Base-by-base conservation (phyloP, 2,888 invertebrate species). In the Tetragnatha montana region DNA sequence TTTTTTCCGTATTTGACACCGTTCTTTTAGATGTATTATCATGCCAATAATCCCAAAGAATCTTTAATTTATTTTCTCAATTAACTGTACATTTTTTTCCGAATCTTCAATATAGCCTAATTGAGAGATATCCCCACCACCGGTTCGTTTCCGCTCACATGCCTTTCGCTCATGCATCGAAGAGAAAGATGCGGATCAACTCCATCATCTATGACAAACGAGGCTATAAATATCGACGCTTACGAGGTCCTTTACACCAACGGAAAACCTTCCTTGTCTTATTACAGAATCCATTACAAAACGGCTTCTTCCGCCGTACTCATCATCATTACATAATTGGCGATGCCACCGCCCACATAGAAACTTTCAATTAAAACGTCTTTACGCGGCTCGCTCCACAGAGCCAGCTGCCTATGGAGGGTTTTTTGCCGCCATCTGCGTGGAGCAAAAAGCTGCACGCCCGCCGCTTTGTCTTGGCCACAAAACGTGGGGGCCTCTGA, bases 391-490 rank as follows among this genome's bases (percentile, higher is more conserved):
- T 81, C 81, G 87, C 81, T 60, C 19, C 21, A 70, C 22, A n/a
- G 47, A 68, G n/a, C 49, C 88, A 88, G 88, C 88, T 88, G 88
- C 82, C 73, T 51, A 19, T 8, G 35, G 78, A 76, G 75, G 35
- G 50, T 87, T 88, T 88, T 88, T 88, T 68, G 22, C 51, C 14
- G 35, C 76, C 88, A 88, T 88, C 88, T 88, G 88, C 88, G 78
- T 19, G 12, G n/a, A 17, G 73, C 12, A 60, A 60, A 81, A 76
- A 50, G 6, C 47, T 47, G 78, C 70, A 78, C 81, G 82, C 82
- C 88, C 88, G 68, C 22, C 35, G 60, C 68, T 76, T 88, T 88
- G 79, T 88, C 82, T 88, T 82, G 78, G 22, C 78, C 35, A 60
- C 17, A 82, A 82, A 82, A 69, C 4, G 35, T 35, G 51, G 60